Evolutionary conservation across 1,140 invertebrate species (phyloP).

Genomic region (Apis florea): DNA sequence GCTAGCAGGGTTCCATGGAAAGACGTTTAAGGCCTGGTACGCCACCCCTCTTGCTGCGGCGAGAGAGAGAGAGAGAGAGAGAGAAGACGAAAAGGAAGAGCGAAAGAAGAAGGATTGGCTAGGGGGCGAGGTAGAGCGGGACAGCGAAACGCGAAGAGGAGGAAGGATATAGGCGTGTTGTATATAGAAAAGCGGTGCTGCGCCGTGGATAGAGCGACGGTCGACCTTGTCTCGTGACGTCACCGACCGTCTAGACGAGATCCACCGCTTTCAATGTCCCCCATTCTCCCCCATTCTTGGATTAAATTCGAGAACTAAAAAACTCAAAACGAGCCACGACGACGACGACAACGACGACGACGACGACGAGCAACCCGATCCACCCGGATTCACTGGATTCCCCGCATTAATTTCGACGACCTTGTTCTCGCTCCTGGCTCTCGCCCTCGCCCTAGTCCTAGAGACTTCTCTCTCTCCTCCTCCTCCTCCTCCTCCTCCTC

Average conservation of each 20-base stretch:
- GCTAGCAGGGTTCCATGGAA: slow-evolving; percentile 43
- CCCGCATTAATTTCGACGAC: slow-evolving; percentile 54
- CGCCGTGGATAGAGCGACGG: slow-evolving; percentile 58
- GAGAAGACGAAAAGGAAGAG: slow-evolving; percentile 13
- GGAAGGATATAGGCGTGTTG: slow-evolving; percentile 49
- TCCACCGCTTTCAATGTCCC: slow-evolving; percentile 66
- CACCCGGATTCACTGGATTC: slow-evolving; percentile 54
- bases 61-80: slow-evolving; percentile 1
- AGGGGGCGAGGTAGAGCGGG: slow-evolving; percentile 33
- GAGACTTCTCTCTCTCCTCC: neutral
- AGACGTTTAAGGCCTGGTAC: slow-evolving; percentile 31
- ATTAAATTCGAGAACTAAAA: slow-evolving; percentile 68
- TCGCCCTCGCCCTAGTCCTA: neutral
- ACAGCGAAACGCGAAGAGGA: slow-evolving; percentile 34
- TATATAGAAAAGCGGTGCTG: slow-evolving; percentile 37
- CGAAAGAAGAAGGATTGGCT: slow-evolving; percentile 24
- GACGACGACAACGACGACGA: neutral
- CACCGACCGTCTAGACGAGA: slow-evolving; percentile 70
- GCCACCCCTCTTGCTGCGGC: slow-evolving; percentile 31
- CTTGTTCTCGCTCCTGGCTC: neutral
- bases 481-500: no score
- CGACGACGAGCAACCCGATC: slow-evolving; percentile 49
- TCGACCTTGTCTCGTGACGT: slow-evolving; percentile 73
- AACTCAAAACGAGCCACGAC: slow-evolving; percentile 55
- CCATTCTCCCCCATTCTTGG: slow-evolving; percentile 64